Percentiles rank a stretch among this genome's conserved stretches.
Evolutionary conservation across 1,140 invertebrate species (phyloP).

Genomic region (Danaus melanippus): DNA sequence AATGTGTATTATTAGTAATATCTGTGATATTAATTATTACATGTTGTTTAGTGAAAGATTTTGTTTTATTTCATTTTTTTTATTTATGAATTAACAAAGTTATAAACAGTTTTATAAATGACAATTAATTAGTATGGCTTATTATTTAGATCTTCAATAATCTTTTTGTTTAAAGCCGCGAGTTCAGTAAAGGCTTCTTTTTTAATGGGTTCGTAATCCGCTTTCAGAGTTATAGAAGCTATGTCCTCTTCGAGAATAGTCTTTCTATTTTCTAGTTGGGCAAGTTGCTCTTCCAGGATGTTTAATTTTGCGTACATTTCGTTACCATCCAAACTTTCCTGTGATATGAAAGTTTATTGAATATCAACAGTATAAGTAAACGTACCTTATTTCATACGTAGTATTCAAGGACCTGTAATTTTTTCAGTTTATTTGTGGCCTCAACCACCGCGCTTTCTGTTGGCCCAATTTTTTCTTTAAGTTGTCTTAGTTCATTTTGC

Average conservation of each 20-base stretch:
- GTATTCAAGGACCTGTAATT: conserved; percentile 16
- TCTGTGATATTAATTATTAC: conserved; percentile 34
- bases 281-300: conserved; percentile 19
- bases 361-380: no score
- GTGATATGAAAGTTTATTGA: conserved; percentile 2
- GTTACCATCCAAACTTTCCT: conserved; percentile 21
- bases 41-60: conserved; percentile 35
- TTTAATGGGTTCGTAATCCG: conserved; percentile 39
- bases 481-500: conserved; percentile 42
- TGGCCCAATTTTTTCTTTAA: conserved; percentile 26
- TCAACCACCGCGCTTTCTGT: conserved; percentile 26
- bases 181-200: conserved; percentile 30
- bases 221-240: conserved; percentile 36
- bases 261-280: conserved; percentile 29
- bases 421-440: conserved; percentile 25
- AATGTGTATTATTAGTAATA: conserved; percentile 28
- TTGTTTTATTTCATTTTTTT: conserved; percentile 1
- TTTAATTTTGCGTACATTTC: conserved; percentile 26
- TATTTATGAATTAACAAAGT: not conserved
- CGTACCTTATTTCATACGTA: not conserved
- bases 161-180: conserved; percentile 25
- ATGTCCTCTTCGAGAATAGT: conserved; percentile 39
- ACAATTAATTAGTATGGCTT: conserved; percentile 19
- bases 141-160: conserved; percentile 56
- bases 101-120: not conserved